Evolutionary conservation across 2,888 invertebrate species (phyloP).

Genomic region (Calliphora vomitoria): DNA sequence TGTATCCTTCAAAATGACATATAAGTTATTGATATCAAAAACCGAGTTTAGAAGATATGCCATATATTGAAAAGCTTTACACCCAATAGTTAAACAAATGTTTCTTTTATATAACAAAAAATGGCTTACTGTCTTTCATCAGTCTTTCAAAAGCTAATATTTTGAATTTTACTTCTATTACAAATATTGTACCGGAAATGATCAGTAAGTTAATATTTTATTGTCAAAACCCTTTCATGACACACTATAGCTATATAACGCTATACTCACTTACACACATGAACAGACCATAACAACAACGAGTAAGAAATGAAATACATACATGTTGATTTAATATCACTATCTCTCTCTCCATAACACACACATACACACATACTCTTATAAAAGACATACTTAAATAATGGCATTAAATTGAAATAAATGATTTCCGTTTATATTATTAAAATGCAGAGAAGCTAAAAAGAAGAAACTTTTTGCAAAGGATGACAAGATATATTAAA

Average conservation of each 20-base stretch:
- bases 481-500: slow-evolving; percentile 48
- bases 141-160: too few species aligned
- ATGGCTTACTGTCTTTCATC: too few species aligned
- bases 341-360: neutral
- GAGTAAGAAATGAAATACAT: slow-evolving; percentile 7
- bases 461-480: neutral
- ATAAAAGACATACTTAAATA: slow-evolving; percentile 39
- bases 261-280: neutral
- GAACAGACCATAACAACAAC: neutral
- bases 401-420: slow-evolving; percentile 70
- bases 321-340: slow-evolving; percentile 33
- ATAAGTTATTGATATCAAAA: too few species aligned
- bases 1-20: too few species aligned
- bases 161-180: too few species aligned
- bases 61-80: too few species aligned
- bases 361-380: neutral
- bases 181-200: too few species aligned
- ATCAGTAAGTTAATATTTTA: neutral
- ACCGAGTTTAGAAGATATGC: too few species aligned
- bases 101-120: too few species aligned
- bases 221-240: neutral
- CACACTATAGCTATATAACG: neutral
- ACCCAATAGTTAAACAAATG: too few species aligned
- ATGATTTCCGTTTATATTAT: slow-evolving; percentile 66
- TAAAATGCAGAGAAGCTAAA: slow-evolving; percentile 40